Evolutionary conservation across 2,888 invertebrate genomes (phyloP).

Genomic region (Dasysyrphus albostriatus): DNA sequence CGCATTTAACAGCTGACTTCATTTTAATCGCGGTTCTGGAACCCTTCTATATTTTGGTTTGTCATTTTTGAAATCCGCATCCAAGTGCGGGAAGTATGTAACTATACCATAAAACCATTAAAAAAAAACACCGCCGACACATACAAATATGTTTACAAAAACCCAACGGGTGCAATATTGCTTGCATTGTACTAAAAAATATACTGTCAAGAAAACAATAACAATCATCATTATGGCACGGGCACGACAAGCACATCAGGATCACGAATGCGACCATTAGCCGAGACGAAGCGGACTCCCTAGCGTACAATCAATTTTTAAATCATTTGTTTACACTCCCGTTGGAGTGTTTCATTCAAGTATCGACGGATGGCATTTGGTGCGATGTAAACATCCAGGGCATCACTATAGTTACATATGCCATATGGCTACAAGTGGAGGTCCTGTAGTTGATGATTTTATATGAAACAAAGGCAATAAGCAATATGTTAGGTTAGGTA

Average conservation of each 20-base stretch:
- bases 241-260: constrained; percentile 34
- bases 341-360: constrained; percentile 63
- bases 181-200: constrained; percentile 7
- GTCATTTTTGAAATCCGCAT: constrained; percentile 19
- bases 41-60: constrained; percentile 10
- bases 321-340: constrained; percentile 71
- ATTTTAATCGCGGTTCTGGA: constrained; percentile 1
- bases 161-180: constrained; percentile 58
- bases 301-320: constrained; percentile 68
- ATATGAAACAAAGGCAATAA: constrained; percentile 39
- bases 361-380: constrained; percentile 66
- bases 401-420: constrained; percentile 43
- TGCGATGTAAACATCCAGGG: constrained; percentile 64
- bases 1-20: constrained; percentile 18
- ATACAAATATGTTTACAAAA: constrained; percentile 10
- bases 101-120: constrained; percentile 31
- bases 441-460: constrained; percentile 56
- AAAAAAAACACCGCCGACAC: constrained; percentile 56
- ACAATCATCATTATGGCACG: constrained; percentile 67
- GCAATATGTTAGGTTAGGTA: background rate
- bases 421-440: constrained; percentile 74
- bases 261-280: constrained; percentile 20
- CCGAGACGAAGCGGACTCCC: constrained; percentile 35
- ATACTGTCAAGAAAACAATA: constrained; percentile 57
- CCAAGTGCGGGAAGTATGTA: constrained; percentile 8